Percentiles rank a stretch among this genome's conserved stretches.
Evolutionary conservation across 2,888 invertebrate species (phyloP).

Genomic region (Lathronympha strigana): DNA sequence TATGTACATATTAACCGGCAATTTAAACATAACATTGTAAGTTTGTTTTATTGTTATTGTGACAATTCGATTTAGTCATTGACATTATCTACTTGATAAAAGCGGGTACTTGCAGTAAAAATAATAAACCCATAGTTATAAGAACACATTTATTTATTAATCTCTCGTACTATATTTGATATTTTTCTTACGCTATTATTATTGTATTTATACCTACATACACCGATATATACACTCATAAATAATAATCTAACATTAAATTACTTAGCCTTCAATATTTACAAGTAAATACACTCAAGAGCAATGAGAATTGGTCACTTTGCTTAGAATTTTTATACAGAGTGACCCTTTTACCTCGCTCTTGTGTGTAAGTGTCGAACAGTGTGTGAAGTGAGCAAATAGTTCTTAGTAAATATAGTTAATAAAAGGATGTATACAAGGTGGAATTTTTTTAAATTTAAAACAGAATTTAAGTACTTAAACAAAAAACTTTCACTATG

Average conservation of each 20-base stretch:
- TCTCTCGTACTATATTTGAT: slow-evolving; percentile 48
- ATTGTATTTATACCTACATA: slow-evolving; percentile 46
- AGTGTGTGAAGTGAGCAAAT: slow-evolving; percentile 33
- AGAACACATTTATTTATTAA: slow-evolving; percentile 57
- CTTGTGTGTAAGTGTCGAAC: too few relatives aligned
- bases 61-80: too few relatives aligned
- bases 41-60: too few relatives aligned
- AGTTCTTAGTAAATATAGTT: slow-evolving; percentile 23
- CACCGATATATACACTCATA: slow-evolving; percentile 55
- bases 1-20: too few relatives aligned
- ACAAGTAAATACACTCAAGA: too few relatives aligned
- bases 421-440: not conserved
- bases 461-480: too few relatives aligned
- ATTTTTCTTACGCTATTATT: slow-evolving; percentile 43
- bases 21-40: too few relatives aligned
- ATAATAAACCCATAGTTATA: slow-evolving; percentile 42
- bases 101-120: not conserved
- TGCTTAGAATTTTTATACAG: too few relatives aligned
- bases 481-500: too few relatives aligned
- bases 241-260: slow-evolving; percentile 48
- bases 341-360: too few relatives aligned
- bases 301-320: too few relatives aligned
- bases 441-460: not conserved
- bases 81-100: too few relatives aligned
- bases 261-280: slow-evolving; percentile 28